These are phyloP conservation scores for Linepithema humile DNA, from an alignment of 1,140 invertebrate genomes.

Conservation along the genomic window DNA sequence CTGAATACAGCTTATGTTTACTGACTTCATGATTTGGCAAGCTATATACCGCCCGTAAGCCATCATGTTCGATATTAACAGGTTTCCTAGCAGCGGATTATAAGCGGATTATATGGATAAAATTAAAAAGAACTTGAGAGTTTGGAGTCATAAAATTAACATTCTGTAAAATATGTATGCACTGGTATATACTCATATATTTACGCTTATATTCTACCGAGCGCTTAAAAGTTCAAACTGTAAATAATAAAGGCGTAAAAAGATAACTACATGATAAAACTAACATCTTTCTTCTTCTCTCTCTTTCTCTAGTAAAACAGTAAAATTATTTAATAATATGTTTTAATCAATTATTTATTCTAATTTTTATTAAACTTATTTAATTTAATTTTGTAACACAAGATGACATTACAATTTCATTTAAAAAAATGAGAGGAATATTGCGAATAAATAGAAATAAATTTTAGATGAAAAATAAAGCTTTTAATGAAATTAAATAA, in stretches of 20 bases:
- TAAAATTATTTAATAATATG: too few species aligned
- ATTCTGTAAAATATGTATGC: background rate
- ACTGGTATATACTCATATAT: background rate
- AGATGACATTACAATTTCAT: too few species aligned
- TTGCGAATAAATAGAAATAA: background rate
- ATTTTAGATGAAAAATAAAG: slow-evolving; percentile 3
- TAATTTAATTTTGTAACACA: too few species aligned
- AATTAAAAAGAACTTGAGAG: background rate
- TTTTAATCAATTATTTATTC: too few species aligned
- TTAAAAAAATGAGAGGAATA: too few species aligned
- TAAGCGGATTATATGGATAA: background rate
- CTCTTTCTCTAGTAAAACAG: too few species aligned
- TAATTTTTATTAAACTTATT: too few species aligned
- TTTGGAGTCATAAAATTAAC: background rate
- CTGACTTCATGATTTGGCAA: slow-evolving; percentile 56
- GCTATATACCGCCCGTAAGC: background rate
- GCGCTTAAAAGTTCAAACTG: too few species aligned
- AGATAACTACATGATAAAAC: too few species aligned
- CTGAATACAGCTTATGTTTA: slow-evolving; percentile 62
- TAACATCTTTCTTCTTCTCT: too few species aligned
- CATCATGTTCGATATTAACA: slow-evolving; percentile 25
- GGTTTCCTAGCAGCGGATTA: background rate
- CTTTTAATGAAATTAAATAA: too few species aligned
- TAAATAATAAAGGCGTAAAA: too few species aligned
- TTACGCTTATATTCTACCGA: background rate